These are phyloP conservation scores for Musca vetustissima DNA, from an alignment of 1,140 invertebrate genomes.

Conservation along the genomic window DNA sequence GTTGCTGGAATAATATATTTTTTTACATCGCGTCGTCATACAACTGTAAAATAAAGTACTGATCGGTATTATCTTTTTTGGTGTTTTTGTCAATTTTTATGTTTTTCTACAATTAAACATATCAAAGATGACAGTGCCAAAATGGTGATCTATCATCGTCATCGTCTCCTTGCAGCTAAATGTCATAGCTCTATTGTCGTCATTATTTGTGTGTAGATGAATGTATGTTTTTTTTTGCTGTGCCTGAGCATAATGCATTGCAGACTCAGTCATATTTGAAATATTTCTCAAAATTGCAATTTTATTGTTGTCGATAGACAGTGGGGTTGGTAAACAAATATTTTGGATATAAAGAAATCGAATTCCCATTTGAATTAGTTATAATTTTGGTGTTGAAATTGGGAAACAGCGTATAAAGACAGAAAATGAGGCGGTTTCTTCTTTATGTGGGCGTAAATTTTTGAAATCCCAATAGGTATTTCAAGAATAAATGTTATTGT, in stretches of 20 bases:
- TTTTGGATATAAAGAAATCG: no score
- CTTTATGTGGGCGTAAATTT: no score
- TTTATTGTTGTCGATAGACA: slow-evolving; percentile 5
- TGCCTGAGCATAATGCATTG: slow-evolving; percentile 1
- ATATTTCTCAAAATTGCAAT: slow-evolving; percentile 19
- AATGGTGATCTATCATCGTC: slow-evolving; percentile 18
- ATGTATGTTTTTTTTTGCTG: slow-evolving; percentile 2
- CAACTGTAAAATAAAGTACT: no score
- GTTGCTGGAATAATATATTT: no score
- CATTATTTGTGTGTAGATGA: not conserved
- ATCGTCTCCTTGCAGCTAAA: not conserved
- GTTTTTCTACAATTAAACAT: slow-evolving; percentile 7
- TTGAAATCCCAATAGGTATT: no score
- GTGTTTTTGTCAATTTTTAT: not conserved
- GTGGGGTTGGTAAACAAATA: no score
- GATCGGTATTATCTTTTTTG: not conserved
- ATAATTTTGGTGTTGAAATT: no score
- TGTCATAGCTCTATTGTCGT: not conserved
- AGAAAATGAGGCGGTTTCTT: no score
- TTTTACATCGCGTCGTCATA: no score
- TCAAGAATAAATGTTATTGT: no score
- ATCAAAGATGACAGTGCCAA: slow-evolving; percentile 9
- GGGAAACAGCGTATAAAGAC: no score
- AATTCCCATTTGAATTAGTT: no score
- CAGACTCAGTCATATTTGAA: slow-evolving; percentile 9